Conservation (phyloP, 2,797 vertebrate species). For the Labroides dimidiatus region DNA sequence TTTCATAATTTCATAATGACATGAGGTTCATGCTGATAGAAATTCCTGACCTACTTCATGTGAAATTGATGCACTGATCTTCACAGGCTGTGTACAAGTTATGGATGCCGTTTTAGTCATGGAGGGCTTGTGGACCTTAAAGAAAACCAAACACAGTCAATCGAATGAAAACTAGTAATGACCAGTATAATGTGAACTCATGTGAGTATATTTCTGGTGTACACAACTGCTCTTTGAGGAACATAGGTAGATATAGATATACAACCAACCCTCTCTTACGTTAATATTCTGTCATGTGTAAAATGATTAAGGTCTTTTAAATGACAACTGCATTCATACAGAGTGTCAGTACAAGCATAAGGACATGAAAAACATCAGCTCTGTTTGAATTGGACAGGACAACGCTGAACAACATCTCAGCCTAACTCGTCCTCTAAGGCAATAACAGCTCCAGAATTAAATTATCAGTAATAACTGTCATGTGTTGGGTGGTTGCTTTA, state of each 20-base stretch:
- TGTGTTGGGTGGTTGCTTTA: slow-evolving; percentile 72
- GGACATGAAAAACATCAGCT: slow-evolving; percentile 29
- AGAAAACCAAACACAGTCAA: background rate
- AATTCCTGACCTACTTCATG: slow-evolving; percentile 8
- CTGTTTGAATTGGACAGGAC: slow-evolving; percentile 12
- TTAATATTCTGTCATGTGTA: too few relatives aligned
- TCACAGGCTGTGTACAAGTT: background rate
- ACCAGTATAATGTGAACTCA: background rate
- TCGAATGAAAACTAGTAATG: background rate
- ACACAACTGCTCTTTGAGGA: background rate
- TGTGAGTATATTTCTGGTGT: background rate
- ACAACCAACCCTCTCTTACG: background rate
- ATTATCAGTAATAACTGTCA: slow-evolving; percentile 81
- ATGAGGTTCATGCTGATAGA: slow-evolving; percentile 11
- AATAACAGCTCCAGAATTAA: slow-evolving; percentile 64
- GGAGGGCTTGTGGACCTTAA: background rate
- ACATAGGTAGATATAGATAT: background rate
- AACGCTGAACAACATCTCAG: slow-evolving; percentile 47
- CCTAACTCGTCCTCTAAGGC: slow-evolving; percentile 39
- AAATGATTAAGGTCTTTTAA: too few relatives aligned
- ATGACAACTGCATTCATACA: background rate
- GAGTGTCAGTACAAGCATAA: slow-evolving; percentile 2
- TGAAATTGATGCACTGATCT: slow-evolving; percentile 9
- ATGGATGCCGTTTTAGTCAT: background rate
- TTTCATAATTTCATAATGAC: slow-evolving; percentile 5